These are phyloP conservation scores for Anguilla pacifica DNA, from an alignment of 2,797 vertebrate genomes.

Conservation along the genomic window DNA sequence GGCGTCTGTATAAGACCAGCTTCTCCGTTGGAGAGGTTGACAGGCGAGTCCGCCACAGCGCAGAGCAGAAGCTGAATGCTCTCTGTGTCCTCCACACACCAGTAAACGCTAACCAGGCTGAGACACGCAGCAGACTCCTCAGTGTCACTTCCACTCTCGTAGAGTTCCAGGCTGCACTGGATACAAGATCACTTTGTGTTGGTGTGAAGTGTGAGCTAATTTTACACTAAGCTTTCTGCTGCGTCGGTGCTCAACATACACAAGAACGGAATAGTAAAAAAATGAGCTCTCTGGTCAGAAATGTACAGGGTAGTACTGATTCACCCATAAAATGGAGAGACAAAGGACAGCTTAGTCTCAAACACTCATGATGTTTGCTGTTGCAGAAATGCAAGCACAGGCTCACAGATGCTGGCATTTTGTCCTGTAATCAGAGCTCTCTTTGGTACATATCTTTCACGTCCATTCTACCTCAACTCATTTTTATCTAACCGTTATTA, in stretches of 20 bases:
- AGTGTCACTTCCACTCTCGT: no score
- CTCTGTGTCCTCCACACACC: neutral
- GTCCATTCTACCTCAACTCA: no score
- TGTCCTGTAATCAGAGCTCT: neutral
- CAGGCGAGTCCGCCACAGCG: neutral
- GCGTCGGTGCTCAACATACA: neutral
- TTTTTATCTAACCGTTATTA: neutral
- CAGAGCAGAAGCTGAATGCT: neutral
- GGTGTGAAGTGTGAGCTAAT: no score
- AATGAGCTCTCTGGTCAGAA: neutral
- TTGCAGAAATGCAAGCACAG: no score
- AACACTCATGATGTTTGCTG: no score
- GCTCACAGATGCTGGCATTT: neutral
- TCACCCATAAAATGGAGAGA: neutral
- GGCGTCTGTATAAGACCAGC: neutral
- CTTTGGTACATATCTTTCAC: neutral
- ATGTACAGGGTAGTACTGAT: neutral
- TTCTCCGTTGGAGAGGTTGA: neutral
- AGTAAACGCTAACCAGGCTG: neutral
- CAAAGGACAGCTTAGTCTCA: no score
- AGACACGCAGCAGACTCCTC: no score
- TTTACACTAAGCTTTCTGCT: neutral
- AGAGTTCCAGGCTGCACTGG: no score
- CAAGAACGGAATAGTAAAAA: neutral
- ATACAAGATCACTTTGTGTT: no score